Evolutionary conservation across 2,888 invertebrate genomes (phyloP).

Genomic region (Pinctada fucata): DNA sequence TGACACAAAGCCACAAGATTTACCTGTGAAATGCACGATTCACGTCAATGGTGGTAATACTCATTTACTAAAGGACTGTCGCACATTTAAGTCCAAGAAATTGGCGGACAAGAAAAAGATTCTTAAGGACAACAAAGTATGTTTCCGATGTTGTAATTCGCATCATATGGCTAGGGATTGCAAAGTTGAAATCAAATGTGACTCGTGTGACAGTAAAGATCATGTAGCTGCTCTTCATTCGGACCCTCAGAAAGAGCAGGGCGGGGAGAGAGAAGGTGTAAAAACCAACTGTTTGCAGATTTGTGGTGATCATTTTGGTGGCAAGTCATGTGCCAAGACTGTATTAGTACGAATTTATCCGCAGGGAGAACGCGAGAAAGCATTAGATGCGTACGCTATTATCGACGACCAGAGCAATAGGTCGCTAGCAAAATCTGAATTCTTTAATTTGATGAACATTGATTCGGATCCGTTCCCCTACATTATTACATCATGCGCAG

Average conservation of each 20-base stretch:
- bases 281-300: slow-evolving; percentile 31
- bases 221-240: slow-evolving; percentile 24
- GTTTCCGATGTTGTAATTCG: slow-evolving; percentile 23
- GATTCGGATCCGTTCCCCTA: slow-evolving; percentile 14
- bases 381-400: slow-evolving; percentile 3
- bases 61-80: slow-evolving; percentile 20
- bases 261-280: slow-evolving; percentile 18
- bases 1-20: background rate
- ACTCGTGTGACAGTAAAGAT: slow-evolving; percentile 5
- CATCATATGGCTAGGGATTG: slow-evolving; percentile 21
- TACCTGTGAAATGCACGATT: background rate
- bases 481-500: slow-evolving; percentile 43
- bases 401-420: slow-evolving; percentile 20
- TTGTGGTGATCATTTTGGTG: slow-evolving; percentile 26
- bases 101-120: slow-evolving; percentile 16
- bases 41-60: background rate
- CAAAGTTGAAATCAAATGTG: slow-evolving; percentile 13
- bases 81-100: slow-evolving; percentile 20
- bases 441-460: slow-evolving; percentile 8
- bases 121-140: slow-evolving; percentile 23
- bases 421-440: slow-evolving; percentile 7
- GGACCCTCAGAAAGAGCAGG: background rate
- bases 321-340: slow-evolving; percentile 28
- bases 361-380: slow-evolving; percentile 5
- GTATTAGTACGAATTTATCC: slow-evolving; percentile 24